Conservation (phyloP, 2,797 vertebrate species). For the Melanotaenia maccullochi region DNA sequence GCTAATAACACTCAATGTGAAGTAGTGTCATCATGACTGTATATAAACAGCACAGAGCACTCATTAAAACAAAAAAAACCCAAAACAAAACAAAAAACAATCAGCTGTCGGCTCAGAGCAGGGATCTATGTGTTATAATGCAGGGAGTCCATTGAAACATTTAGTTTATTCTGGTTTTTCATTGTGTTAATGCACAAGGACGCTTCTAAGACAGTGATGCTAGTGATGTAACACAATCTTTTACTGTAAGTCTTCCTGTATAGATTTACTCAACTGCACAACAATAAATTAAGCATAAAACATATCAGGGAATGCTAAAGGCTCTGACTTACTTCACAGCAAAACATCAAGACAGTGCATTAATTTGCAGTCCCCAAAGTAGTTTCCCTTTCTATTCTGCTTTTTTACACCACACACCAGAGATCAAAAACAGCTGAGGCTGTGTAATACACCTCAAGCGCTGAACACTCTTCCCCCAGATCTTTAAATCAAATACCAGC, state of each 20-base stretch:
- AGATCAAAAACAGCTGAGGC: slow-evolving; percentile 5
- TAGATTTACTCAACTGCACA: slow-evolving; percentile 23
- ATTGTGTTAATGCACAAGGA: not conserved
- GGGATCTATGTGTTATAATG: slow-evolving; percentile 31
- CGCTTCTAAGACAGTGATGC: slow-evolving; percentile 2
- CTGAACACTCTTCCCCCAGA: not conserved
- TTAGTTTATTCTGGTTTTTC: slow-evolving; percentile 24
- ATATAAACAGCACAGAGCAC: slow-evolving; percentile 62
- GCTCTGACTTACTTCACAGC: not conserved
- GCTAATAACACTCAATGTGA: slow-evolving; percentile 59
- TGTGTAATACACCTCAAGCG: not conserved
- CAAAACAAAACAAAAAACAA: slow-evolving; percentile 48
- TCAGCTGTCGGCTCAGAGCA: slow-evolving; percentile 30
- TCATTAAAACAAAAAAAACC: slow-evolving; percentile 43
- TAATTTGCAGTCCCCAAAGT: slow-evolving; percentile 18
- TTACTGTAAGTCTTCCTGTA: slow-evolving; percentile 22
- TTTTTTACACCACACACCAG: not conserved
- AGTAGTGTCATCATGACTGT: slow-evolving; percentile 61
- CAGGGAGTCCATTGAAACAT: slow-evolving; percentile 12
- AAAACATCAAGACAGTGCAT: slow-evolving; percentile 23
- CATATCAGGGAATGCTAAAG: slow-evolving; percentile 8
- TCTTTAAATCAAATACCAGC: slow-evolving; percentile 24
- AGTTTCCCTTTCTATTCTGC: not conserved
- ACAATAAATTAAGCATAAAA: slow-evolving; percentile 42
- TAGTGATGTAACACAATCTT: slow-evolving; percentile 35